Evolutionary conservation across 2,888 invertebrate species (phyloP).

Genomic region (Cerastis rubricosa): DNA sequence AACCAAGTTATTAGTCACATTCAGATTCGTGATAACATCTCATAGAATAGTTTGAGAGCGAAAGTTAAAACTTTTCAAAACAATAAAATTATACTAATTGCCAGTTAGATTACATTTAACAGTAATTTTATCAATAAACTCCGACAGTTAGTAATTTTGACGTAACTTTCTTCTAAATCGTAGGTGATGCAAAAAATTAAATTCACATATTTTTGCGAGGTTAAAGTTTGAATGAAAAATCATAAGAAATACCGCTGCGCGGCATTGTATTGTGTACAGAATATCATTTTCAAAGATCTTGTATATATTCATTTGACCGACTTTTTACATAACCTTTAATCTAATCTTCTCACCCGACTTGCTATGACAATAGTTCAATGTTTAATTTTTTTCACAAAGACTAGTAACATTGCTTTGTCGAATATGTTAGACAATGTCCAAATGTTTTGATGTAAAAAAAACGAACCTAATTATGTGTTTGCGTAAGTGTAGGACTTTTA

Average conservation of each 20-base stretch:
- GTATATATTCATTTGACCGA: slow-evolving; percentile 66
- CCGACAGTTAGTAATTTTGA: slow-evolving; percentile 35
- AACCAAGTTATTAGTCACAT: slow-evolving; percentile 6
- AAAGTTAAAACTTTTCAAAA: slow-evolving; percentile 61
- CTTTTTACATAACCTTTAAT: slow-evolving; percentile 68
- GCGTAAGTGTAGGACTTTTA: slow-evolving; percentile 80
- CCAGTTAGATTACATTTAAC: slow-evolving; percentile 51
- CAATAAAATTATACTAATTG: slow-evolving; percentile 65
- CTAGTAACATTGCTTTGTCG: slow-evolving; percentile 78
- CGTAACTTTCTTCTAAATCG: slow-evolving; percentile 54
- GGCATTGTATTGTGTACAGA: slow-evolving; percentile 62
- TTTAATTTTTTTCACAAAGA: slow-evolving; percentile 73
- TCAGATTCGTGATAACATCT: slow-evolving; percentile 48
- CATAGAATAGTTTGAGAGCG: slow-evolving; percentile 55
- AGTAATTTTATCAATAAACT: slow-evolving; percentile 55
- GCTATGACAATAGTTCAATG: slow-evolving; percentile 71
- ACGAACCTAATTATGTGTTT: slow-evolving; percentile 82
- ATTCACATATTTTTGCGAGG: slow-evolving; percentile 47
- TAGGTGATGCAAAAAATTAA: slow-evolving; percentile 29
- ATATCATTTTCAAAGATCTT: slow-evolving; percentile 67
- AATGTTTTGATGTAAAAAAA: slow-evolving; percentile 78
- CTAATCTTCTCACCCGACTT: slow-evolving; percentile 68
- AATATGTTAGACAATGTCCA: slow-evolving; percentile 80
- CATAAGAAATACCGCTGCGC: slow-evolving; percentile 53
- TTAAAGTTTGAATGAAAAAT: slow-evolving; percentile 49